Evolutionary conservation across 1,140 invertebrate genomes (phyloP), one percentile per base, ranked within the genome.

Genomic region (Pseudomyrmex pallidus): DNA sequence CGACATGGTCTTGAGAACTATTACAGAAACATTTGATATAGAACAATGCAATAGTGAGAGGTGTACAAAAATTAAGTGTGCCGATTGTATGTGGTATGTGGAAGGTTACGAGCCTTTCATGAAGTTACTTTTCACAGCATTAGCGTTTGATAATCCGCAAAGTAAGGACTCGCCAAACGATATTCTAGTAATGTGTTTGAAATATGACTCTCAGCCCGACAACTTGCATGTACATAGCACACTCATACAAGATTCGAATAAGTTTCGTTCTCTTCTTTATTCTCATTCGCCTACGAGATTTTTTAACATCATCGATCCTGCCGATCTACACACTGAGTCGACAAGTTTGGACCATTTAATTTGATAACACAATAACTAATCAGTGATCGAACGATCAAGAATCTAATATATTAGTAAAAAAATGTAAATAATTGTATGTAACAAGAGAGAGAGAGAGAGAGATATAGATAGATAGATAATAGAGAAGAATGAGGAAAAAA

Each of bases 301-400:
- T 25, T 68, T 68, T 68, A 2, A 25, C 17, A 4, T 78, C 20
- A 17, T 57, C 5, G 13, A 78, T 78, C 63, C 76, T 57, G 76
- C 63, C 25, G 15, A 78, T 9, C 46, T 78, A 9, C 12, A 48
- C 8, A 17, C 2, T 66, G 2, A 48, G 1, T 46, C n/a, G n/a
- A 64, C 22, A 0, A 62, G 46, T 0, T 22, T 61, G 8, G 17
- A 61, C 44, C 9, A 9, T 44, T 13, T 17, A 66, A 66, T 3
- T 61, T 46, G 9, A 59, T 44, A 25, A 4, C 2, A 25, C 2
- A 25, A 25, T 25, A 25, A 25, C 2, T 25, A 25, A 25, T 25
- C 25, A 25, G 25, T 25, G 3, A 25, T 25, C 25, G 3, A 25
- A 3, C 25, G 25, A n/a, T n/a, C n/a, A n/a, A n/a, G n/a, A n/a